Percentiles rank a stretch among this genome's conserved stretches.
Conservation (phyloP, 2,888 invertebrate species). For the Eupithecia abbreviata region DNA sequence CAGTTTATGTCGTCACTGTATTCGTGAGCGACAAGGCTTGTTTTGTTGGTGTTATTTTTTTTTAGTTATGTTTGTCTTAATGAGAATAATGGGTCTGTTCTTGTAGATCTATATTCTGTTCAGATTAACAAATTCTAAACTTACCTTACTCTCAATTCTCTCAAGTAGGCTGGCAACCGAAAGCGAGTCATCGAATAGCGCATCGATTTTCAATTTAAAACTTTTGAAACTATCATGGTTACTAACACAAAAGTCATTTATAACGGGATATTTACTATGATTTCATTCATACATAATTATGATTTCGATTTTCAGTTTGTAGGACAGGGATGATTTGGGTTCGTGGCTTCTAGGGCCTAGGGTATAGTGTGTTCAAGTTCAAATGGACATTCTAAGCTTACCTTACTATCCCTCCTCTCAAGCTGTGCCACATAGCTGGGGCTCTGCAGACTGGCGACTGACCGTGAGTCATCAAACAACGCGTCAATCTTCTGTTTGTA, state of each 20-base stretch:
- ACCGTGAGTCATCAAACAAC: slow-evolving; percentile 90
- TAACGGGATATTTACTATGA: no score
- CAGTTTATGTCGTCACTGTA: neutral
- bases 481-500: slow-evolving; percentile 94
- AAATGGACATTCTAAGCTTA: slow-evolving; percentile 24
- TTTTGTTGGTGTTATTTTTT: neutral
- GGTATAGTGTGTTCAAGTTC: neutral
- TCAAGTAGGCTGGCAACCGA: neutral
- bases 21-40: neutral
- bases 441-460: slow-evolving; percentile 78
- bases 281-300: no score
- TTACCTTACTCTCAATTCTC: neutral
- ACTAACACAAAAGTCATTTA: no score
- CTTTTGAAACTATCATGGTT: no score
- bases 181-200: neutral
- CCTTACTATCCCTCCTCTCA: slow-evolving; percentile 71
- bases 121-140: neutral
- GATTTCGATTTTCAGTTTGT: neutral
- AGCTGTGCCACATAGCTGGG: slow-evolving; percentile 53
- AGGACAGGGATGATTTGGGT: neutral
- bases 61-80: neutral
- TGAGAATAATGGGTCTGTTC: neutral
- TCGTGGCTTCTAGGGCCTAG: neutral
- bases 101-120: neutral
- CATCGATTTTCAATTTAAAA: neutral